Percentiles rank a stretch among this genome's conserved stretches.
Evolutionary conservation across 2,888 invertebrate genomes (phyloP).

Genomic region (Lithophane semibrunnea): DNA sequence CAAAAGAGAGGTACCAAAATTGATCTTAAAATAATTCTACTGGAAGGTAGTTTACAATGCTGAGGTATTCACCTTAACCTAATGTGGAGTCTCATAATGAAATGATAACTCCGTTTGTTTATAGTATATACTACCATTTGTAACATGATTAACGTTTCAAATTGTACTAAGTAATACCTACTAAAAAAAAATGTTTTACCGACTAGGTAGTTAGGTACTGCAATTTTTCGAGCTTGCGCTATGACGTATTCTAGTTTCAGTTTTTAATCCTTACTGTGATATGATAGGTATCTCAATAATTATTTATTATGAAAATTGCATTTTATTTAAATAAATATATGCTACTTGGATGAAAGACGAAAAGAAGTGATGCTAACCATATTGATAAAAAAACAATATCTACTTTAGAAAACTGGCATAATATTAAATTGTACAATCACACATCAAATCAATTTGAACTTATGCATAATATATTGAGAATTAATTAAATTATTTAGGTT

Average conservation of each 20-base stretch:
- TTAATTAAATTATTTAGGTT: conserved; percentile 38
- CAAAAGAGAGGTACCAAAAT: conserved; percentile 73
- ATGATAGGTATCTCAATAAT: conserved; percentile 48
- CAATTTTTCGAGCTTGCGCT: conserved; percentile 37
- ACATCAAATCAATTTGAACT: conserved; percentile 6
- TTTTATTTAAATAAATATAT: conserved; percentile 21
- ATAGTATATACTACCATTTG: conserved; percentile 39
- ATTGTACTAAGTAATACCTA: conserved; percentile 23
- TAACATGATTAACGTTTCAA: conserved; percentile 48
- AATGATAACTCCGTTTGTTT: conserved; percentile 29
- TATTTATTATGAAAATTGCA: conserved; percentile 31
- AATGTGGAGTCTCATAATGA: conserved; percentile 33
- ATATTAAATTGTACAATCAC: background rate
- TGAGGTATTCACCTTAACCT: conserved; percentile 17
- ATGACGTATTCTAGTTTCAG: conserved; percentile 35
- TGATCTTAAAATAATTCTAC: conserved; percentile 32
- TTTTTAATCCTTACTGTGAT: conserved; percentile 57
- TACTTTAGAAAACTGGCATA: conserved; percentile 12
- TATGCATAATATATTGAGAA: conserved; percentile 14
- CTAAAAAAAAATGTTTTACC: conserved; percentile 34
- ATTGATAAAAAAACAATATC: background rate
- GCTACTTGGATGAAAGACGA: background rate
- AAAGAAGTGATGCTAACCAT: conserved; percentile 9
- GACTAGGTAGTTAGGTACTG: conserved; percentile 13
- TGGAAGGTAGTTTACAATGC: conserved; percentile 14